These are phyloP conservation scores for Diacarnus erythraeanus DNA, from an alignment of 37 sponge, comb jelly and placozoan species.

Conservation along the genomic window DNA sequence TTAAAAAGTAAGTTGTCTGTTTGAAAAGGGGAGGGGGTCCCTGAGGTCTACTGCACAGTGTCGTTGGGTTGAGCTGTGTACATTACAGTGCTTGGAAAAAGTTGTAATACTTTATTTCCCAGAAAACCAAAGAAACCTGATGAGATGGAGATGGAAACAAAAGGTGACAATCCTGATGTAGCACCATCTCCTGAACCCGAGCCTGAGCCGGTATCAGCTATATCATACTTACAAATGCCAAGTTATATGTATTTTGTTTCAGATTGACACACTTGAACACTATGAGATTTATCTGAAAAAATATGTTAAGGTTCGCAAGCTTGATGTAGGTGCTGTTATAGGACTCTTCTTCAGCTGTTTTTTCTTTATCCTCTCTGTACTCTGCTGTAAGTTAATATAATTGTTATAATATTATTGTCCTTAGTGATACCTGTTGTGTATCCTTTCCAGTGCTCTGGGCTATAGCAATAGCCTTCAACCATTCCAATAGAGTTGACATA, in stretches of 20 bases:
- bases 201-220: neutral
- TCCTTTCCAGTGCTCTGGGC: constrained; percentile 64
- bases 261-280: neutral
- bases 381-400: constrained; percentile 23
- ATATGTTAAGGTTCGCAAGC: neutral
- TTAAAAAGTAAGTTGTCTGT: neutral
- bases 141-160: neutral
- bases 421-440: neutral
- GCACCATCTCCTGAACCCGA: neutral
- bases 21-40: too few species aligned
- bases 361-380: neutral
- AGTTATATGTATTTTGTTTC: neutral
- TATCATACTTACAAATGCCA: too few species aligned
- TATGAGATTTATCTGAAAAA: neutral
- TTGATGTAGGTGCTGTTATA: neutral
- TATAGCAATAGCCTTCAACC: constrained; percentile 48
- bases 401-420: too few species aligned
- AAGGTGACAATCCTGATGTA: neutral
- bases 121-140: too few species aligned
- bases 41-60: too few species aligned
- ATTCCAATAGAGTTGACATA: neutral
- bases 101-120: too few species aligned
- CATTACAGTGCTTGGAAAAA: too few species aligned
- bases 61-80: too few species aligned
- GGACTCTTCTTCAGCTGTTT: constrained; percentile 24